phyloP scores from a whole-genome alignment of 2,113 vertebrate species.

The Tyto alba region DNA sequence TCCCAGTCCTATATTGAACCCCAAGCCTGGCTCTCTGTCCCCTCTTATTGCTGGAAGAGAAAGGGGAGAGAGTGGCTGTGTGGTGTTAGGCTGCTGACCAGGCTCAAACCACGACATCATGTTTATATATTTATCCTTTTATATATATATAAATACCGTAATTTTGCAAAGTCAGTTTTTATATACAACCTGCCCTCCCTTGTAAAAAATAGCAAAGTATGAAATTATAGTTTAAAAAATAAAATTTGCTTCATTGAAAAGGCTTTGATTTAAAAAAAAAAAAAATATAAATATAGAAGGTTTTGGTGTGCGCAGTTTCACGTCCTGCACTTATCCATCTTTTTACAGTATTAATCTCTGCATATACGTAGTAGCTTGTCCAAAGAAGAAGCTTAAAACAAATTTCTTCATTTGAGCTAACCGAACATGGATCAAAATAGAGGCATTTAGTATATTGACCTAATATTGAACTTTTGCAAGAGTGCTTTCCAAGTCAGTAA shows the following conservation, averaged over 20 bases:
- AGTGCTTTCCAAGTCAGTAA: slow-evolving; percentile 63
- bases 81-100: too few species aligned
- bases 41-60: too few species aligned
- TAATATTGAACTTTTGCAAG: slow-evolving; percentile 62
- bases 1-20: too few species aligned
- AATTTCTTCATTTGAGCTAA: slow-evolving; percentile 34
- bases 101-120: too few species aligned
- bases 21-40: too few species aligned
- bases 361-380: slow-evolving; percentile 38
- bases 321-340: slow-evolving; percentile 11
- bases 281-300: background rate
- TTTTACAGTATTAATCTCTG: background rate
- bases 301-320: background rate
- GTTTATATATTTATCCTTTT: background rate
- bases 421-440: slow-evolving; percentile 42
- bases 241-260: background rate
- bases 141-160: background rate
- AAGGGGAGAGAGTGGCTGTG: too few species aligned
- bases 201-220: background rate
- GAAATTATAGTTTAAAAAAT: background rate
- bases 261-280: background rate
- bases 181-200: background rate
- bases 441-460: slow-evolving; percentile 64
- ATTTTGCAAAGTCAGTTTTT: background rate
- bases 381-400: slow-evolving; percentile 44